phyloP scores from a whole-genome alignment of 2,797 vertebrate genomes.

The Eidolon dupreanum region DNA sequence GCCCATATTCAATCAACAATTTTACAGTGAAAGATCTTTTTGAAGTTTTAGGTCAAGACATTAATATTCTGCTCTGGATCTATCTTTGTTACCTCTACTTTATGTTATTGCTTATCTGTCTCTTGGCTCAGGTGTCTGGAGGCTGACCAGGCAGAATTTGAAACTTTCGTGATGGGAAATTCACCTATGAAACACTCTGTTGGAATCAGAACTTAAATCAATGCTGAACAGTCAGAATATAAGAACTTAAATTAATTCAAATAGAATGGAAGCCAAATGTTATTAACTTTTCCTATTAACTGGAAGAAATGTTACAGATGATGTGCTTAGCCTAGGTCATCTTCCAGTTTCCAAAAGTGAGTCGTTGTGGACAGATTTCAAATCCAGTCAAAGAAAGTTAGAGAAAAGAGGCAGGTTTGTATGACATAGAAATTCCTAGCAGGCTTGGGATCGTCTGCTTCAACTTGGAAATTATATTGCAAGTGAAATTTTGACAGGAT shows the following conservation, averaged over 20 bases:
- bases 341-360: background rate
- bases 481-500: background rate
- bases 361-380: background rate
- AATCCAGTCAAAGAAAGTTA: conserved; percentile 5
- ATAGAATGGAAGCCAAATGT: background rate
- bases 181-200: background rate
- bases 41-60: background rate
- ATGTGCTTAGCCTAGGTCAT: background rate
- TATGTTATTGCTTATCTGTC: background rate
- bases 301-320: background rate
- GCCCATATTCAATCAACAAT: background rate
- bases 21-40: background rate
- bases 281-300: background rate
- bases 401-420: background rate
- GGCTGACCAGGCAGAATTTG: conserved; percentile 46
- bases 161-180: conserved; percentile 2
- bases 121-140: conserved; percentile 26
- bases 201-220: background rate
- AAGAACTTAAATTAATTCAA: background rate
- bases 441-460: background rate
- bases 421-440: background rate
- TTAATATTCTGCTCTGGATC: background rate
- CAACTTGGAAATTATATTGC: background rate
- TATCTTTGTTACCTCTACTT: background rate
- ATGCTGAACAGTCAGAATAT: conserved; percentile 53